Evolutionary conservation across 2,888 invertebrate genomes (phyloP).

Genomic region (Philonicus albiceps): DNA sequence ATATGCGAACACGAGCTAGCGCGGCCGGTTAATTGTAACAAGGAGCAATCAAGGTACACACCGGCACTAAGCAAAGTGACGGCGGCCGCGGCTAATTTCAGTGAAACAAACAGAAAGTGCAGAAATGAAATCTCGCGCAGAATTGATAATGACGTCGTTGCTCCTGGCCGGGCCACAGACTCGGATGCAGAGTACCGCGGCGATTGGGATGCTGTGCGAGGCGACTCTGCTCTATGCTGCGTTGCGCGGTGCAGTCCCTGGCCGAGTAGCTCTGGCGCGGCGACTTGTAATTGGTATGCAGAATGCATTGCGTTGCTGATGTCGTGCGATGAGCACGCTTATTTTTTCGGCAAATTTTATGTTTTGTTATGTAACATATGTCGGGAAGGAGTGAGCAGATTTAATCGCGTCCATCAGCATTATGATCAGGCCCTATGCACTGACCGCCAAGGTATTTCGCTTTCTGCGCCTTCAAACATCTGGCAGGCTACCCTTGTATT

Average conservation of each 20-base stretch:
- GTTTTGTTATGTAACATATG: slow-evolving; percentile 38
- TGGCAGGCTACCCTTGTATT: background rate
- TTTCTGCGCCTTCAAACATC: background rate
- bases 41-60: slow-evolving; percentile 51
- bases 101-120: slow-evolving; percentile 59
- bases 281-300: slow-evolving; percentile 44
- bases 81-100: slow-evolving; percentile 51
- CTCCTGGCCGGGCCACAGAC: background rate
- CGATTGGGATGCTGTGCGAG: background rate
- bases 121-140: slow-evolving; percentile 62
- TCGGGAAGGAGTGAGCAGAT: slow-evolving; percentile 29
- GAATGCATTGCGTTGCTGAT: slow-evolving; percentile 42
- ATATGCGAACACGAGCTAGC: background rate
- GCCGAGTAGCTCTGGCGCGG: background rate
- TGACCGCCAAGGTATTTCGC: background rate
- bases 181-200: background rate
- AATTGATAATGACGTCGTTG: slow-evolving; percentile 56
- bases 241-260: background rate
- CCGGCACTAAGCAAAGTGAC: slow-evolving; percentile 50
- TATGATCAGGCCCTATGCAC: background rate
- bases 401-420: slow-evolving; percentile 28
- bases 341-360: slow-evolving; percentile 42
- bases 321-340: slow-evolving; percentile 43
- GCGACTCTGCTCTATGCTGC: background rate
- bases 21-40: slow-evolving; percentile 51